Conservation (phyloP, 2,797 vertebrate genomes). For the Xerus rutilus region DNA sequence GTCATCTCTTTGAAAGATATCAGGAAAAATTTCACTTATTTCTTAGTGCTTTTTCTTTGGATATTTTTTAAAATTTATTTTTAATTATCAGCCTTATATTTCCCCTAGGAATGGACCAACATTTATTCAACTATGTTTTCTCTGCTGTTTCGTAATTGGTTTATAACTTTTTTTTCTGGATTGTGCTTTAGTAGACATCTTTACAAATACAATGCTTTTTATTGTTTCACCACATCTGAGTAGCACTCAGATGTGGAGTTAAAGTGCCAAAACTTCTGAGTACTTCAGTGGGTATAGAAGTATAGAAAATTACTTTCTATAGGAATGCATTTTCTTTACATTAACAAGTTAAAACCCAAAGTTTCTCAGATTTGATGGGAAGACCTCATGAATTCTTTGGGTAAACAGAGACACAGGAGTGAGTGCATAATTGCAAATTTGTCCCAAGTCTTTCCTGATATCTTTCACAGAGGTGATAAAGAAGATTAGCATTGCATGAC, state of each 20-base stretch:
- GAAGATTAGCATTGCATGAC: neutral
- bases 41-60: constrained; percentile 1
- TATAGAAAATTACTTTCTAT: constrained; percentile 19
- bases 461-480: neutral
- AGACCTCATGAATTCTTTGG: neutral
- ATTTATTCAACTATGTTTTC: constrained; percentile 14
- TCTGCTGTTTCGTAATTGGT: neutral
- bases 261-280: neutral
- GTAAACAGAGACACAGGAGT: neutral
- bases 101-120: neutral
- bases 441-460: neutral
- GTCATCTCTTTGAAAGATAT: neutral
- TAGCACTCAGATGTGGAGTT: neutral
- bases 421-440: neutral
- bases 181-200: neutral
- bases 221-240: neutral
- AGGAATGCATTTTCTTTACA: neutral
- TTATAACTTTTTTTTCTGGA: neutral
- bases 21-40: neutral
- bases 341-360: neutral
- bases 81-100: neutral
- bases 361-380: neutral
- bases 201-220: neutral
- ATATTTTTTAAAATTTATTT: constrained; percentile 18
- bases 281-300: neutral